Evolutionary conservation across 1,140 invertebrate genomes (phyloP).

Genomic region (Drosophila nigrodunni): DNA sequence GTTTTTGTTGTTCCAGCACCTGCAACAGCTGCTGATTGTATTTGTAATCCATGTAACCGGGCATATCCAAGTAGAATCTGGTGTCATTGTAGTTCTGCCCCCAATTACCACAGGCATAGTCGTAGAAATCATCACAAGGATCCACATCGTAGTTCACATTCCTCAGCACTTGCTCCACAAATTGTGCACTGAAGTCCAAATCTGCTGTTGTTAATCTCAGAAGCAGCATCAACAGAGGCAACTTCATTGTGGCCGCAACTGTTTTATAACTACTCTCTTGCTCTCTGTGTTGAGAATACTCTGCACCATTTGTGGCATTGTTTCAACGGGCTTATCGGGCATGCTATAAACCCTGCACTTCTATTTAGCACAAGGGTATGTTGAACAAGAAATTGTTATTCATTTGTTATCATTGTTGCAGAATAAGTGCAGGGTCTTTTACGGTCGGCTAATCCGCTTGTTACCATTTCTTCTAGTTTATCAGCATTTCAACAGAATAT

Average conservation of each 20-base stretch:
- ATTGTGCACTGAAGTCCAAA: slow-evolving; percentile 20
- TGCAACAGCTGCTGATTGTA: slow-evolving; percentile 47
- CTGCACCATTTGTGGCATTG: slow-evolving; percentile 6
- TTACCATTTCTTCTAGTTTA: slow-evolving; percentile 14
- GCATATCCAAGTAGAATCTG: slow-evolving; percentile 54
- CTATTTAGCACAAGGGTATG: no score
- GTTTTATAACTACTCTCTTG: slow-evolving; percentile 34
- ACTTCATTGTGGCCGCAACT: slow-evolving; percentile 41
- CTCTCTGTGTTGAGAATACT: not conserved
- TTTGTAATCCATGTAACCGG: slow-evolving; percentile 64
- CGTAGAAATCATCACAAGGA: slow-evolving; percentile 68
- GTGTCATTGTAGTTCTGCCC: slow-evolving; percentile 37
- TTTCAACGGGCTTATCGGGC: slow-evolving; percentile 28
- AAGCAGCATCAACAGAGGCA: slow-evolving; percentile 29
- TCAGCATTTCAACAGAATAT: not conserved
- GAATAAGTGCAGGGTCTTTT: no score
- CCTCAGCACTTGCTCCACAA: slow-evolving; percentile 39
- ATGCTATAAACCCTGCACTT: no score
- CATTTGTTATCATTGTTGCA: no score
- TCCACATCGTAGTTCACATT: slow-evolving; percentile 59
- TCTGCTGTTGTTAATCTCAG: not conserved
- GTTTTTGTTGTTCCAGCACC: slow-evolving; percentile 16
- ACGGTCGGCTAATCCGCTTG: no score
- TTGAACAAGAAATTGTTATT: no score
- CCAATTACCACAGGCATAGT: slow-evolving; percentile 67